phyloP scores from a whole-genome alignment of 2,797 vertebrate genomes.

The Anisognathus igniventris region DNA sequence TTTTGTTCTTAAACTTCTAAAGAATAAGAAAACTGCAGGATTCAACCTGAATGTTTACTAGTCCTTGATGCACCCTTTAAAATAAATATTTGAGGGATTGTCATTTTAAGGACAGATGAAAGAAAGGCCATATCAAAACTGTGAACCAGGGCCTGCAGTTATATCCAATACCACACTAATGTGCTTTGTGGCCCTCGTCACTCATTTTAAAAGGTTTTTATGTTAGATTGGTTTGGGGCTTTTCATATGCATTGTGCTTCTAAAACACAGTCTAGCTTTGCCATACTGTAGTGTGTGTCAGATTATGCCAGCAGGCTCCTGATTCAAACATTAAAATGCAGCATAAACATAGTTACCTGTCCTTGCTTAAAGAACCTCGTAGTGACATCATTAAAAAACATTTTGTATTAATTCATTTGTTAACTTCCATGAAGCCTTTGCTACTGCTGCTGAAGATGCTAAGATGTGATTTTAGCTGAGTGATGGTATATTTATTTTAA shows the following conservation, averaged over 20 bases:
- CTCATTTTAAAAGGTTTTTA: neutral
- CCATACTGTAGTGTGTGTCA: neutral
- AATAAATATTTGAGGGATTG: neutral
- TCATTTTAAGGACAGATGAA: neutral
- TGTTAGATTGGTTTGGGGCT: neutral
- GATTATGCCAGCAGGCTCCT: neutral
- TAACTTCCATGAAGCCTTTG: neutral
- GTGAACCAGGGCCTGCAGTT: neutral
- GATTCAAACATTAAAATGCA: neutral
- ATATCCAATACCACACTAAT: neutral
- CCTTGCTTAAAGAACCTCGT: neutral
- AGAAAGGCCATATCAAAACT: neutral
- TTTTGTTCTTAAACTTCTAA: neutral
- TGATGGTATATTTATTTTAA: neutral
- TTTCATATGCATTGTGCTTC: neutral
- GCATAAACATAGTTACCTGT: neutral
- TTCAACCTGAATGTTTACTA: neutral
- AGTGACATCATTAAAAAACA: neutral
- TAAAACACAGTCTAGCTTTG: neutral
- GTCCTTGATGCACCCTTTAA: neutral
- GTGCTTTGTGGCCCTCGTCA: neutral
- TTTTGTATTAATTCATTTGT: neutral
- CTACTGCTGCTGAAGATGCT: neutral
- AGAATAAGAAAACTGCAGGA: neutral
- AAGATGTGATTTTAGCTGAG: neutral